Base-by-base conservation (phyloP, 2,797 vertebrate species). In the Ctenosaura bakeri region DNA sequence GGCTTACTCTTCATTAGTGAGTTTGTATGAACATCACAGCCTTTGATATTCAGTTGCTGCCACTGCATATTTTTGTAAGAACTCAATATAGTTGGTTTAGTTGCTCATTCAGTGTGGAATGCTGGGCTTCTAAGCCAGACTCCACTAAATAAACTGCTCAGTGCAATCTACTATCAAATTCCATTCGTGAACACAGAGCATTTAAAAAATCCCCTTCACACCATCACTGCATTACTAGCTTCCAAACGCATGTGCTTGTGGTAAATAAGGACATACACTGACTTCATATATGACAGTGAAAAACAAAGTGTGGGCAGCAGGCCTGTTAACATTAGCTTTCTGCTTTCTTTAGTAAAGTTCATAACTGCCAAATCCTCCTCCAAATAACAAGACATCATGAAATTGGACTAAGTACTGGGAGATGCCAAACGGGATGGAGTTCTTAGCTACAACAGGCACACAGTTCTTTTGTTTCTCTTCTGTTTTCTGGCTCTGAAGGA, bases 391-490 rank as follows among this genome's bases (percentile, higher is more conserved):
- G 81, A 81, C 50, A 29, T 18, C 52, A 38, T 54, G 50, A 71
- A 52, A 81, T 71, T 82, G 78, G 16, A 4, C 35, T 73, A 88
- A 74, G 24, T 52, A 56, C 29, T 50, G 50, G 38, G 24, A 82
- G 18, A 83, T 62, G 59, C 46, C 42, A 54, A 35, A 77, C 3
- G 35, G 77, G 56, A 9, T 83, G 62, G 59, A 5, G 22, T 62
- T 77, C 32, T 35, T 84, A 52, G 38, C 62, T 76, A 84, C 52
- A 26, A 89, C 35, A 89, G 46, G 54, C 12, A 46, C 38, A 29
- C 3, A 46, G 56, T 83, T 89, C 38, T 89, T 84, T 84, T 64
- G 46, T 84, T 74, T 52, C 18, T 32, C 46, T 89, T 77, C 81
- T 77, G 26, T 6, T 66, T 77, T 64, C 69, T 77, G 29, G 13